Evolutionary conservation across 53 echinoderm and acorn worm species (phyloP).

Genomic region (Temnopleurus reevesii): DNA sequence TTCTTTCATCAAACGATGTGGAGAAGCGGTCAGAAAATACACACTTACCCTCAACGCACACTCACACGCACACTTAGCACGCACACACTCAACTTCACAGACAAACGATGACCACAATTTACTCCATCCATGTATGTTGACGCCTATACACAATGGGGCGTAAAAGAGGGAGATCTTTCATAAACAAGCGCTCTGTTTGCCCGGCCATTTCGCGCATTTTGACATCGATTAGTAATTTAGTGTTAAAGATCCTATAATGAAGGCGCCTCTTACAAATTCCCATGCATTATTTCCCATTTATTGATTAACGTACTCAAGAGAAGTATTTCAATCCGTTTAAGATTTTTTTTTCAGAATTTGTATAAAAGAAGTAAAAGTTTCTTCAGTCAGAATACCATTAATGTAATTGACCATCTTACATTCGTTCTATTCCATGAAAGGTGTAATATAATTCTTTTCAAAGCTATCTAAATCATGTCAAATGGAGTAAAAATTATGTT

Average conservation of each 20-base stretch:
- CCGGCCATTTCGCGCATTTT: background rate
- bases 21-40: background rate
- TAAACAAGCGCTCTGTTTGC: background rate
- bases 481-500: too few relatives aligned
- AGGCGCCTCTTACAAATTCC: background rate
- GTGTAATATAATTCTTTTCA: too few relatives aligned
- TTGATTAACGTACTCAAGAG: background rate
- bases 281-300: background rate
- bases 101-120: slow-evolving; percentile 21
- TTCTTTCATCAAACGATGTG: too few relatives aligned
- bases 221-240: slow-evolving; percentile 15
- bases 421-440: too few relatives aligned
- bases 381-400: too few relatives aligned
- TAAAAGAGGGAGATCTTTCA: slow-evolving; percentile 26
- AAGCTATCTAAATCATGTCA: too few relatives aligned
- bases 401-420: too few relatives aligned
- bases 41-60: background rate
- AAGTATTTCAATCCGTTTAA: too few relatives aligned
- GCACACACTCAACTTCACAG: background rate
- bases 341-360: too few relatives aligned
- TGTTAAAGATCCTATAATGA: slow-evolving; percentile 37
- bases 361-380: too few relatives aligned
- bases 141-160: background rate
- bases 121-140: slow-evolving; percentile 16
- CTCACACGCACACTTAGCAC: background rate